Evolutionary conservation across 2,113 vertebrate species (phyloP), one percentile per base, ranked within the genome.

Genomic region (Acrocephalus arundinaceus): DNA sequence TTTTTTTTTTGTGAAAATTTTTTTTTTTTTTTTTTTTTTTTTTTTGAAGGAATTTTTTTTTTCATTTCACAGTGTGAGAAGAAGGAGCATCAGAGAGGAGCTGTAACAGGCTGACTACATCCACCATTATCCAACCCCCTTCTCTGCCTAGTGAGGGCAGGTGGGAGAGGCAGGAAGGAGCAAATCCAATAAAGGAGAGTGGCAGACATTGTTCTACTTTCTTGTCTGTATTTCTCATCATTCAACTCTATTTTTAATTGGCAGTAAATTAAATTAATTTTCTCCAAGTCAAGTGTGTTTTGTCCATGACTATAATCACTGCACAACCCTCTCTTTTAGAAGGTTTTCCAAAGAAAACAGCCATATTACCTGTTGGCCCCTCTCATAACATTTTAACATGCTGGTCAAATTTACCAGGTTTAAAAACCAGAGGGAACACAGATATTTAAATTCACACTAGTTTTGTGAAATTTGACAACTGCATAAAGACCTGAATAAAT

Each of bases 111-210:
- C 39, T 43, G 46, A 45, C 8, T 3, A 5, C 22, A 33, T 30
- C 7, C 30, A 55, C 35, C 39, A 12, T 16, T 74, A 19, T 57
- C 18, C 30, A 28, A 4, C 2, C 8, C 10, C 15, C 10, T 52
- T 16, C 28, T 52, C 21, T 0, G 1, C 49, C n/a, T 27, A 2
- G 8, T 3, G 1, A 2, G 15, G 13, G 4, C 8, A 39, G 9
- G 3, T 15, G 27, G 12, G 48, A 67, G 11, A 59, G 24, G 27
- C 16, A 49, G 54, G 24, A 92, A 54, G 28, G 21, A 87, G 14
- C 2, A 57, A 90, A 76, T 45, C 31, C 18, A 35, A 9, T 12
- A 66, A 49, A 68, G 37, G 11, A 25, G 7, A 3, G 2, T 22
- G 15, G 8, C 24, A 48, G 21, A 54, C 7, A 3, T 10, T 16